Percentiles rank a stretch among this genome's conserved stretches.
These are phyloP conservation scores for Danaus melanippus DNA, from an alignment of 1,140 invertebrate species.

Conservation along the genomic window DNA sequence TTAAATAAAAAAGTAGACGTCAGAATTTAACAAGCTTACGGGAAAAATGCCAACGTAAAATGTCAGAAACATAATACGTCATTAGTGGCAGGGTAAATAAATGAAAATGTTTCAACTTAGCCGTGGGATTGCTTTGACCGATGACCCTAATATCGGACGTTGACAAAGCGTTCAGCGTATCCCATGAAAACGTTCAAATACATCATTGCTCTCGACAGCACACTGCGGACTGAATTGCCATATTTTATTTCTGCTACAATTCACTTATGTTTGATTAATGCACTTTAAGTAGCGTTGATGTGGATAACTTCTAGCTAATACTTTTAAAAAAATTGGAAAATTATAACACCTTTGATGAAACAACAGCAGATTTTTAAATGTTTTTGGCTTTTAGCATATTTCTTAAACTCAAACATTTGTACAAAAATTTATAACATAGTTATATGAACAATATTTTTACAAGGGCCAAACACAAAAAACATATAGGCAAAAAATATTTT, in stretches of 20 bases:
- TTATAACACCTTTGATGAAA: too few relatives aligned
- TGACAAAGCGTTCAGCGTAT: constrained; percentile 64
- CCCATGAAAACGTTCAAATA: constrained; percentile 69
- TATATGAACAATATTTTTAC: too few relatives aligned
- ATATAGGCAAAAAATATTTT: too few relatives aligned
- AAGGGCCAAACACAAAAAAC: too few relatives aligned
- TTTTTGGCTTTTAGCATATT: too few relatives aligned
- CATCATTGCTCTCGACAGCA: constrained; percentile 61
- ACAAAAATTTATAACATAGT: too few relatives aligned
- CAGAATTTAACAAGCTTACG: background rate
- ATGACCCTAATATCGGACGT: constrained; percentile 64
- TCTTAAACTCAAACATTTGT: too few relatives aligned
- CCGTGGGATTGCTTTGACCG: constrained; percentile 42
- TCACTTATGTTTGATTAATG: constrained; percentile 63
- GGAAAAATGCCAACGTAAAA: constrained; percentile 6
- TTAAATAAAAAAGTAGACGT: too few relatives aligned
- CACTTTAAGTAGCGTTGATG: constrained; percentile 20
- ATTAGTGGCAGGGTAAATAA: constrained; percentile 19
- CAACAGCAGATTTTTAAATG: too few relatives aligned
- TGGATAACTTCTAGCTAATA: too few relatives aligned
- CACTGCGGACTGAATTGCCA: constrained; percentile 58
- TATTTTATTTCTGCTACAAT: constrained; percentile 66
- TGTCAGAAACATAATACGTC: constrained; percentile 15
- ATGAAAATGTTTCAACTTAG: constrained; percentile 21
- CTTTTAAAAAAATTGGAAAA: too few relatives aligned